phyloP scores from a whole-genome alignment of 92 coral and sea anemone genomes.

The Phymanthus crucifer region DNA sequence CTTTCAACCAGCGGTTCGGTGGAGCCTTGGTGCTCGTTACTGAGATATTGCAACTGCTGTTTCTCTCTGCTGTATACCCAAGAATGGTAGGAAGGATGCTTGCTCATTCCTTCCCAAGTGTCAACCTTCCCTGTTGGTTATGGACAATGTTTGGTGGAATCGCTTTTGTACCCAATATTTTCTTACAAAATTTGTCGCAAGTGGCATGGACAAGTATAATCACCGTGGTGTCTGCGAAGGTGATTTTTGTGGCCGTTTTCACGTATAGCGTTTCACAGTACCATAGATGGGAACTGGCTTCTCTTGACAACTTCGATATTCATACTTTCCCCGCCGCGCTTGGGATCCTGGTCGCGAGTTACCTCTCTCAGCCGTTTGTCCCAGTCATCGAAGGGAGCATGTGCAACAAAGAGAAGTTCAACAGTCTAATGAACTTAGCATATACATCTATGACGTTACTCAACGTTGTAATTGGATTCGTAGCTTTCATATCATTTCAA shows the following conservation, averaged over 20 bases:
- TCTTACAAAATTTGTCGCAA: constrained; percentile 82
- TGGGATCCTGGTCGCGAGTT: constrained; percentile 92
- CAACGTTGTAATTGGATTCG: constrained; percentile 83
- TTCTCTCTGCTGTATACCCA: constrained; percentile 85
- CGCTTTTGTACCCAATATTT: constrained; percentile 81
- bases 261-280: constrained; percentile 69
- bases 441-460: constrained; percentile 78
- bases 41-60: constrained; percentile 70
- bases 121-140: constrained; percentile 57
- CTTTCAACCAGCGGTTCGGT: constrained; percentile 67
- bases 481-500: constrained; percentile 82
- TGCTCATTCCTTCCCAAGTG: constrained; percentile 64
- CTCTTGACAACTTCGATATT: constrained; percentile 70
- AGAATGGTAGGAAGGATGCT: constrained; percentile 84
- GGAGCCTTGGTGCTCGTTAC: constrained; percentile 73
- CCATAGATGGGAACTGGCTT: constrained; percentile 71
- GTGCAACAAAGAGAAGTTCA: constrained; percentile 74
- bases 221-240: constrained; percentile 79
- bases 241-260: constrained; percentile 84
- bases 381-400: constrained; percentile 95
- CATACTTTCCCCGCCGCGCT: constrained; percentile 88
- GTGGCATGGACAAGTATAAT: constrained; percentile 97
- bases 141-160: constrained; percentile 86
- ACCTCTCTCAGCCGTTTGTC: constrained; percentile 96
- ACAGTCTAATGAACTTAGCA: constrained; percentile 64